These are phyloP conservation scores for Poeciliopsis turneri DNA, from an alignment of 2,797 vertebrate species.

Conservation along the genomic window DNA sequence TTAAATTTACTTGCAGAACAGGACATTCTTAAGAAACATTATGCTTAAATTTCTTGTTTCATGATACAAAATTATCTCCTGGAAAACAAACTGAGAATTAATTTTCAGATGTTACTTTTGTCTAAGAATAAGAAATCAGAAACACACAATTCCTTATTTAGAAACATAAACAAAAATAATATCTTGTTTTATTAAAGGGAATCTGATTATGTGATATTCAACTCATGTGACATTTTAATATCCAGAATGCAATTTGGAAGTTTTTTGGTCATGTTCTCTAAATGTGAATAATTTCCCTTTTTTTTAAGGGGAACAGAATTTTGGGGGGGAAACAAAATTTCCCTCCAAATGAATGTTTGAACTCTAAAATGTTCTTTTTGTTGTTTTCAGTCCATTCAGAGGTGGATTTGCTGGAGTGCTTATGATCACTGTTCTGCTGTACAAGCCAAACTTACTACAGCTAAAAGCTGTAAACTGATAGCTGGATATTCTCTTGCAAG, in stretches of 20 bases:
- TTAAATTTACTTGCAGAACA: neutral
- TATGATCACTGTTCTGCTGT: neutral
- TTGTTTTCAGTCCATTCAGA: neutral
- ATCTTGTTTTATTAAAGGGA: no score
- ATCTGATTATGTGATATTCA: neutral
- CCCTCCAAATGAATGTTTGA: neutral
- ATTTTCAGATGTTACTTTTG: neutral
- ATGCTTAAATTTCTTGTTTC: neutral
- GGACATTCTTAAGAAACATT: neutral
- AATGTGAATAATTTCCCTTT: neutral
- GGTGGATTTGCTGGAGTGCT: neutral
- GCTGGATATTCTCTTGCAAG: neutral
- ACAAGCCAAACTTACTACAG: neutral
- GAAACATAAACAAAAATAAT: no score
- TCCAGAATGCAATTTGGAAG: neutral
- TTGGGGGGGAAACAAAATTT: neutral
- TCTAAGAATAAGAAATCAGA: neutral
- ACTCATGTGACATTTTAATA: neutral
- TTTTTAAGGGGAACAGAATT: neutral
- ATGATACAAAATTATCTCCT: neutral
- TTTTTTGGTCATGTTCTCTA: neutral
- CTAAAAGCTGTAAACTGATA: neutral
- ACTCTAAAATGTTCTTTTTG: neutral
- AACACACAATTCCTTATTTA: neutral
- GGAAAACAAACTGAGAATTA: neutral